phyloP scores from a whole-genome alignment of 2,888 invertebrate genomes.

The Leucoma salicis region DNA sequence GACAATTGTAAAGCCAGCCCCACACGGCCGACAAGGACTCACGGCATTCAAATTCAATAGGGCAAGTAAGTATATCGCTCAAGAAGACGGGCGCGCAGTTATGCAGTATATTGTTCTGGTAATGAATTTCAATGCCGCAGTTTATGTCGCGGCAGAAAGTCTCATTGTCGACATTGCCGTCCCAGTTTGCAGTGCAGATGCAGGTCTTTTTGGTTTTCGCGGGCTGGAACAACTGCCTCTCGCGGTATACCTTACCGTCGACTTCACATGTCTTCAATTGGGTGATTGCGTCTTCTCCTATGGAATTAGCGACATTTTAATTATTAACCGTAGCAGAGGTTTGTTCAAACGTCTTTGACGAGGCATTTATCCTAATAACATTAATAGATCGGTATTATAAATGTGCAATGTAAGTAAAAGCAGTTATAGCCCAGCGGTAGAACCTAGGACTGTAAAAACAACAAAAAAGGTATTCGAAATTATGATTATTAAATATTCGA shows the following conservation, averaged over 20 bases:
- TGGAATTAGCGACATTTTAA: too few species aligned
- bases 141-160: conserved; percentile 67
- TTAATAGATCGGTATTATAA: too few species aligned
- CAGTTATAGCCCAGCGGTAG: too few species aligned
- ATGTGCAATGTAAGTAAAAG: too few species aligned
- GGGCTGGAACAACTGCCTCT: conserved; percentile 73
- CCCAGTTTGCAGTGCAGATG: conserved; percentile 70
- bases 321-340: too few species aligned
- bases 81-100: conserved; percentile 77
- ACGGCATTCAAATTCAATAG: conserved; percentile 77
- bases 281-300: conserved; percentile 70
- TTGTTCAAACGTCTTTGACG: too few species aligned
- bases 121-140: conserved; percentile 76
- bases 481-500: too few species aligned
- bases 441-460: too few species aligned
- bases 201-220: conserved; percentile 67
- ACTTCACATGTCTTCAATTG: conserved; percentile 66
- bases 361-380: too few species aligned
- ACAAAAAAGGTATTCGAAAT: too few species aligned
- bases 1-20: too few species aligned
- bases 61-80: conserved; percentile 61
- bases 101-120: conserved; percentile 59
- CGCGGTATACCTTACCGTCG: conserved; percentile 69
- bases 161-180: conserved; percentile 58
- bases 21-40: too few species aligned